Conservation (phyloP, 2,888 invertebrate species). For the Celastrina argiolus region DNA sequence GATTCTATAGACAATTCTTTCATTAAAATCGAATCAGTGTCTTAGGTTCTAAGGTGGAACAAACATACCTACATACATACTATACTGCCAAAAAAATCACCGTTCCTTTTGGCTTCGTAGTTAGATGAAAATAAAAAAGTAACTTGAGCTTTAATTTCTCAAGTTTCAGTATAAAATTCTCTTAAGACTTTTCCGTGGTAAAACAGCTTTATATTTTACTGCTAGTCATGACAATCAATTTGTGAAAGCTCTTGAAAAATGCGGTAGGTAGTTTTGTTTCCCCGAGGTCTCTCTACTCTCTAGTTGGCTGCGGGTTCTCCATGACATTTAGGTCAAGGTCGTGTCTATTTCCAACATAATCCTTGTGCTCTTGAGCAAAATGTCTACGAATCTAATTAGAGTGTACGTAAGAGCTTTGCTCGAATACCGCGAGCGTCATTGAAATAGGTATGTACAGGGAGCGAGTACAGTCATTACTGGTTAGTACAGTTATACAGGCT, state of each 20-base stretch:
- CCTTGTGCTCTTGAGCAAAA: conserved; percentile 24
- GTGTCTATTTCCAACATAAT: conserved; percentile 31
- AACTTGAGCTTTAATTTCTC: neutral
- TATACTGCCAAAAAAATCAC: too few relatives aligned
- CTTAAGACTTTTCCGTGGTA: neutral
- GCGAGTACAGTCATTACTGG: neutral
- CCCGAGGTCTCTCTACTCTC: conserved; percentile 27
- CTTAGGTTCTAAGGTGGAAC: too few relatives aligned
- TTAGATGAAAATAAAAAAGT: too few relatives aligned
- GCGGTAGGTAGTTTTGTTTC: conserved; percentile 18
- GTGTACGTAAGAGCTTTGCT: neutral
- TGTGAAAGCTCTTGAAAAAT: conserved; percentile 13
- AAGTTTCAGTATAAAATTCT: neutral
- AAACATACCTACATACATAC: too few relatives aligned
- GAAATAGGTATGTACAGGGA: neutral
- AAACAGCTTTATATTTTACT: neutral
- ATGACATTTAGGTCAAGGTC: conserved; percentile 32
- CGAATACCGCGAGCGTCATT: neutral
- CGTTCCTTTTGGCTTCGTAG: too few relatives aligned
- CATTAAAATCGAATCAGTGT: too few relatives aligned
- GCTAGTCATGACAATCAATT: neutral
- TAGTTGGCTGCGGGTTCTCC: conserved; percentile 25
- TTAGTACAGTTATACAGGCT: too few relatives aligned
- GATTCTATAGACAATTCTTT: too few relatives aligned
- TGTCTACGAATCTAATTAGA: neutral